Percentiles rank a stretch among this genome's conserved stretches.
phyloP scores from a whole-genome alignment of 2,113 vertebrate genomes.

The Channa argus region DNA sequence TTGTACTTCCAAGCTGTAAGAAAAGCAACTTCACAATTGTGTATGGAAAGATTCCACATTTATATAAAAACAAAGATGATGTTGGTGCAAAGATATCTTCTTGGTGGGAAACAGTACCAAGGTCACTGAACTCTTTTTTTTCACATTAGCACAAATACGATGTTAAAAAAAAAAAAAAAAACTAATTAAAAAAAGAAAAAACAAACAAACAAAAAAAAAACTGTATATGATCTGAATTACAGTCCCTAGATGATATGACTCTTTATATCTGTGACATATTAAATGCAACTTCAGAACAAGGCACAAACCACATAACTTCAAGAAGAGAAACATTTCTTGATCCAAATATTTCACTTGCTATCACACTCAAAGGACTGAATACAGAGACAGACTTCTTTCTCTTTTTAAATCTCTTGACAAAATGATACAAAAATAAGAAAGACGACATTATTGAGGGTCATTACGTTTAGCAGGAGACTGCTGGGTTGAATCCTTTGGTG shows the following conservation, averaged over 20 bases:
- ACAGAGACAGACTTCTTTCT: slow-evolving; percentile 27
- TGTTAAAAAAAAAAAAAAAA: slow-evolving; percentile 31
- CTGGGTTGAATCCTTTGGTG: slow-evolving; percentile 78
- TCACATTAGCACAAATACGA: slow-evolving; percentile 53
- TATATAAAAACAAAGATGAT: slow-evolving; percentile 26
- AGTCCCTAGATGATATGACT: slow-evolving; percentile 73
- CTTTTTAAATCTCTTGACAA: slow-evolving; percentile 36
- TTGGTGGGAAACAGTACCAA: slow-evolving; percentile 37
- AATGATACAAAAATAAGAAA: slow-evolving; percentile 69
- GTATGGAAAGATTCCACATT: slow-evolving; percentile 32
- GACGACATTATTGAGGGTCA: slow-evolving; percentile 66
- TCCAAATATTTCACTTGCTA: slow-evolving; percentile 53
- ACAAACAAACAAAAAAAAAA: background rate
- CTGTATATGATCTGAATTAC: slow-evolving; percentile 58
- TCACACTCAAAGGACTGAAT: slow-evolving; percentile 39
- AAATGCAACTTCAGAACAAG: slow-evolving; percentile 84
- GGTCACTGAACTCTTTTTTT: slow-evolving; percentile 56
- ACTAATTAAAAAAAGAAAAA: too few relatives aligned
- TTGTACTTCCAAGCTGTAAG: slow-evolving; percentile 51
- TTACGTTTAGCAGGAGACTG: slow-evolving; percentile 49
- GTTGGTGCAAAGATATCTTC: slow-evolving; percentile 36
- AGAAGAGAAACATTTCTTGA: slow-evolving; percentile 53
- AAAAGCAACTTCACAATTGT: slow-evolving; percentile 31
- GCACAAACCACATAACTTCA: slow-evolving; percentile 83
- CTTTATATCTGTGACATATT: slow-evolving; percentile 70